Base-by-base conservation (phyloP, 1,140 invertebrate genomes). In the Sinella curviseta region DNA sequence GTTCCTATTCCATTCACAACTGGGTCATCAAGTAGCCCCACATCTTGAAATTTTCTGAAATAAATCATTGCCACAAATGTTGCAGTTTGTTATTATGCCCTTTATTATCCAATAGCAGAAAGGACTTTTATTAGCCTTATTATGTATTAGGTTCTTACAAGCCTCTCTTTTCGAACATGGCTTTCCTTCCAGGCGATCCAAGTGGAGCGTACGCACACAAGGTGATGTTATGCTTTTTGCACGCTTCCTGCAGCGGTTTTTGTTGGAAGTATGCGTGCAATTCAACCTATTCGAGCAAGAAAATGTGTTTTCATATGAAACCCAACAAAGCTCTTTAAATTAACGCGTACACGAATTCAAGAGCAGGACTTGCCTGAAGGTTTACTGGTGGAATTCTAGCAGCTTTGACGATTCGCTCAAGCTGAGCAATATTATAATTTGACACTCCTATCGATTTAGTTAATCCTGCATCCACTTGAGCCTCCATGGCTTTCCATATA, bases 401-500 rank as follows among this genome's bases (percentile, higher is more conserved):
- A 35, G 81, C 83, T 30, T 87, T 86, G 14, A 90, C 36, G 30
- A 91, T 82, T 60, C 87, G 83, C 73, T 87, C 82, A 34, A 91
- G 86, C 83, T 91, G 91, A 76, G 86, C 79, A 74, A 83, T 85
- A 80, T 89, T 90, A 81, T 91, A 91, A 82, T 91, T 91, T 3
- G 90, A 91, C 4, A 91, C 39, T 28, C 90, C 90, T 84, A 95
- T 92, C 0, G 92, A 91, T 85, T 86, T 90, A 0, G 88, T 87
- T 35, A 88, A 78, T 0, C 91, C 91, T 78, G 70, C 70, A 73
- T 85, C 84, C 14, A 85, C 85, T 67, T 80, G 82, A 34, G 57
- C 76, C 77, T 85, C 82, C 83, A 84, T 84, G 28, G 74, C 95
- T 87, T 92, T 92, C 93, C 93, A 95, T 73, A 91, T 89, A 36